Base-by-base conservation (phyloP, 2,797 vertebrate genomes). In the Paguma larvata region DNA sequence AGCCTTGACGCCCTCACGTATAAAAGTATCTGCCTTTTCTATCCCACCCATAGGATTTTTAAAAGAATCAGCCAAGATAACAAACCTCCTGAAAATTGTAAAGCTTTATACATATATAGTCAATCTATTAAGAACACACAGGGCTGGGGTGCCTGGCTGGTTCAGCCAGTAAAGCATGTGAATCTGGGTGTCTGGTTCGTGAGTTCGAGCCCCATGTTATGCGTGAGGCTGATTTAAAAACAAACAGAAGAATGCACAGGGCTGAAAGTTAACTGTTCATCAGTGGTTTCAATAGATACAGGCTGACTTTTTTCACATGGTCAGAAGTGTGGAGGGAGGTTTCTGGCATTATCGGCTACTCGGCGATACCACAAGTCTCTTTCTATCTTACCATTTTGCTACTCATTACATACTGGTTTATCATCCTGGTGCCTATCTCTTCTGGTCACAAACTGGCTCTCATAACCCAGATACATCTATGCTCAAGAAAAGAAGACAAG, bases 11-110 rank as follows among this genome's bases (percentile, higher is more conserved):
- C 16, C 46, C 19, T 91, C 5, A 27, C 30, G 6, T 19, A 75
- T 46, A 83, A 72, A 94, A 78, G 46, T 25, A 84, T 51, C 48
- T 90, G 73, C 56, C 83, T 96, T 92, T 82, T 89, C 53, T 92
- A 53, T 32, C 21, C 53, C n/a, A 63, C n/a, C 46, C n/a, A 46
- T 0, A 63, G 13, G 11, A 83, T 21, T 89, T 94, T 90, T 93
- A 21, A 23, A 93, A 95, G 19, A 86, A 62, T 93, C 77, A 91
- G 44, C 44, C 70, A 92, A 92, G 62, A 68, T 84, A 85, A 89
- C 79, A 65, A 85, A n/a, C 16, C 34, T 82, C 51, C 63, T 72
- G n/a, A 27, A 82, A 95, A 94, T 25, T 63, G 1, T 53, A 70
- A 85, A 34, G 41, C 38, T 89, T 88, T 88, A 83, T 85, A 78